A percentile compares a stretch with the other conserved stretches of the same genome.
Conservation (phyloP, 1,140 invertebrate species). For the Drosophila oshimai region DNA sequence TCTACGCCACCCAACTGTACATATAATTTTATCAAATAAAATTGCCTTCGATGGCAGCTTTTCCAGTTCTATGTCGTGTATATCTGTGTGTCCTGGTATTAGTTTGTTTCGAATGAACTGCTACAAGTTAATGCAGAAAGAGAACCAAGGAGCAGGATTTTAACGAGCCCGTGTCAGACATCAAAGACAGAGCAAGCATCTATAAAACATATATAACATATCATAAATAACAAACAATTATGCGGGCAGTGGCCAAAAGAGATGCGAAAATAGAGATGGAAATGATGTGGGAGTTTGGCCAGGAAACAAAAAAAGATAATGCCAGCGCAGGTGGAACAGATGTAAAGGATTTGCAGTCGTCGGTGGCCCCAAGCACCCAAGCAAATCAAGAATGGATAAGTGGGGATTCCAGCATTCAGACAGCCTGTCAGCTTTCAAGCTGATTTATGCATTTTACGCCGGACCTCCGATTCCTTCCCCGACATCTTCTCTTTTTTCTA, state of each 20-base stretch:
- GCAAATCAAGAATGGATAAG: conserved; percentile 34
- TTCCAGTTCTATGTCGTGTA: not conserved
- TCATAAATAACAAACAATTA: conserved; percentile 76
- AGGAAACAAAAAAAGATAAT: not conserved
- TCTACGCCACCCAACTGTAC: not conserved
- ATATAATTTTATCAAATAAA: not conserved
- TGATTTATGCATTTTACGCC: conserved; percentile 64
- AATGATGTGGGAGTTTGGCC: not conserved
- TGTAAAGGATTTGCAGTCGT: conserved; percentile 1
- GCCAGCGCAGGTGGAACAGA: not conserved
- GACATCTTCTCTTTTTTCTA: not conserved
- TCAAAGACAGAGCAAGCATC: conserved; percentile 20
- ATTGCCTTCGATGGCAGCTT: not conserved
- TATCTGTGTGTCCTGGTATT: conserved; percentile 12
- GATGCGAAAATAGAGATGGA: not conserved
- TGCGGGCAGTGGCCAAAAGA: conserved; percentile 43
- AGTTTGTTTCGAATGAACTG: conserved; percentile 50
- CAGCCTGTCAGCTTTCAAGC: conserved; percentile 62
- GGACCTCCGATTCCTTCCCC: not conserved
- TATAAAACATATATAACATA: conserved; percentile 41
- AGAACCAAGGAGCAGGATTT: not conserved
- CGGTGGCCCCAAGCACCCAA: not conserved
- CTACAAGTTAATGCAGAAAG: conserved; percentile 2
- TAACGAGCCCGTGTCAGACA: conserved; percentile 12
- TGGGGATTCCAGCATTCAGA: conserved; percentile 34